Evolutionary conservation across 2,797 vertebrate genomes (phyloP).

Genomic region (Lutjanus campechanus): DNA sequence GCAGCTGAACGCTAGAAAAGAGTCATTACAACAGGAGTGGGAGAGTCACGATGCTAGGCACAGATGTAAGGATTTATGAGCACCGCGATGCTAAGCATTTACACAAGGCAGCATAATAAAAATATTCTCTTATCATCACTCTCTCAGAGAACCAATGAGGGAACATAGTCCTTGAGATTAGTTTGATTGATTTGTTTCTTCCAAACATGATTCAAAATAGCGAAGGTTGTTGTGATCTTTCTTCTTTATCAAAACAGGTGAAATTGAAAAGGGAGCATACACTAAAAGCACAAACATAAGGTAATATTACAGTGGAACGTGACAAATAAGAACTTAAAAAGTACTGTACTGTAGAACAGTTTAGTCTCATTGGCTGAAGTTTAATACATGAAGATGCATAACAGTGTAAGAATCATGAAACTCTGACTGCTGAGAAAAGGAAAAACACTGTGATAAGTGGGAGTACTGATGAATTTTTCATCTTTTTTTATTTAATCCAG

Average conservation of each 20-base stretch:
- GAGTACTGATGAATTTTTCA: slow-evolving; percentile 24
- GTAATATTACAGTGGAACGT: neutral
- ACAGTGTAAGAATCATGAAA: slow-evolving; percentile 4
- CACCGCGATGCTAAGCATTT: slow-evolving; percentile 52
- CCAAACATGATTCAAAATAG: slow-evolving; percentile 53
- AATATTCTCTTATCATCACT: slow-evolving; percentile 60
- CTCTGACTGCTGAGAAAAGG: neutral
- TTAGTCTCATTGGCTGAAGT: neutral
- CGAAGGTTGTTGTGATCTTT: slow-evolving; percentile 49
- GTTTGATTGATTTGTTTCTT: slow-evolving; percentile 67
- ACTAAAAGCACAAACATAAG: slow-evolving; percentile 35
- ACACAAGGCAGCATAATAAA: slow-evolving; percentile 54
- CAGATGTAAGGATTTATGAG: slow-evolving; percentile 70
- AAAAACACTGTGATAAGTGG: slow-evolving; percentile 2
- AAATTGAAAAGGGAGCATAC: slow-evolving; percentile 32
- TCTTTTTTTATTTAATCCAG: slow-evolving; percentile 11
- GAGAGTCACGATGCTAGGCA: slow-evolving; percentile 50
- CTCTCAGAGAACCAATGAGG: slow-evolving; percentile 52
- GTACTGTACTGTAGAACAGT: slow-evolving; percentile 2
- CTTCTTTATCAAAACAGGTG: slow-evolving; percentile 45
- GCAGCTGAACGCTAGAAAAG: slow-evolving; percentile 48
- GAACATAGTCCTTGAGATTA: slow-evolving; percentile 67
- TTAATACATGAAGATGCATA: slow-evolving; percentile 1
- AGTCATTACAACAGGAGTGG: slow-evolving; percentile 54
- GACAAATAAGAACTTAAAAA: neutral